These are phyloP conservation scores for Distichodus sexfasciatus DNA, from an alignment of 2,797 vertebrate species.

Conservation along the genomic window DNA sequence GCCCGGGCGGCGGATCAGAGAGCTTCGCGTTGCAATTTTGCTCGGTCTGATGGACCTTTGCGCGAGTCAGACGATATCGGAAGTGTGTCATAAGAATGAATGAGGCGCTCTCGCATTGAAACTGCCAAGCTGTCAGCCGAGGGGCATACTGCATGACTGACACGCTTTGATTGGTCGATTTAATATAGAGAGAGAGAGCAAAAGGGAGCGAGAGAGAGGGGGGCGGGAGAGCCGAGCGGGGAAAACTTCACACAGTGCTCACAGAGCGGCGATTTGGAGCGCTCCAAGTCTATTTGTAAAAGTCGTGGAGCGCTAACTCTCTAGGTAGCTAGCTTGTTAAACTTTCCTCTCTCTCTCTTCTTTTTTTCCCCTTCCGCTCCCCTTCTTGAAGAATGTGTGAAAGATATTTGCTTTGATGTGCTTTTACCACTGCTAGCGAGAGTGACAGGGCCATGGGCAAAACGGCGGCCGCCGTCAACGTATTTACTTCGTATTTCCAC, in stretches of 20 bases:
- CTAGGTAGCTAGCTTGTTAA: constrained; percentile 78
- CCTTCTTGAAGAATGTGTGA: constrained; percentile 53
- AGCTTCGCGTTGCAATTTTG: constrained; percentile 58
- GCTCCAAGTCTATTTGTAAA: constrained; percentile 80
- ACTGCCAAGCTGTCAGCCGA: constrained; percentile 77
- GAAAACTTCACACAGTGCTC: constrained; percentile 67
- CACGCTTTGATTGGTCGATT: constrained; percentile 79
- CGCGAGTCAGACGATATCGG: constrained; percentile 70
- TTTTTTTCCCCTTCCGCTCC: constrained; percentile 8
- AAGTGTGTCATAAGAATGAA: constrained; percentile 81
- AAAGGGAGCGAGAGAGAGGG: too few species aligned
- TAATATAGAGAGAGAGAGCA: constrained; percentile 75
- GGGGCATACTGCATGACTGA: constrained; percentile 78
- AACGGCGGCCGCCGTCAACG: too few species aligned
- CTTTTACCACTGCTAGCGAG: constrained; percentile 39
- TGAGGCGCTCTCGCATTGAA: constrained; percentile 77
- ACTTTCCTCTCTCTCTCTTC: constrained; percentile 35
- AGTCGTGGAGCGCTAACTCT: constrained; percentile 80
- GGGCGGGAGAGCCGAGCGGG: constrained; percentile 47
- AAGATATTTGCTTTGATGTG: constrained; percentile 52
- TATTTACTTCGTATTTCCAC: too few species aligned
- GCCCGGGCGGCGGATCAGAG: constrained; percentile 64
- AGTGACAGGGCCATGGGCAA: constrained; percentile 50
- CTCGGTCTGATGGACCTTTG: constrained; percentile 58
- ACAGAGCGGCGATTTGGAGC: constrained; percentile 64